Base-by-base conservation (phyloP, 2,113 vertebrate genomes). In the Crocuta crocuta region DNA sequence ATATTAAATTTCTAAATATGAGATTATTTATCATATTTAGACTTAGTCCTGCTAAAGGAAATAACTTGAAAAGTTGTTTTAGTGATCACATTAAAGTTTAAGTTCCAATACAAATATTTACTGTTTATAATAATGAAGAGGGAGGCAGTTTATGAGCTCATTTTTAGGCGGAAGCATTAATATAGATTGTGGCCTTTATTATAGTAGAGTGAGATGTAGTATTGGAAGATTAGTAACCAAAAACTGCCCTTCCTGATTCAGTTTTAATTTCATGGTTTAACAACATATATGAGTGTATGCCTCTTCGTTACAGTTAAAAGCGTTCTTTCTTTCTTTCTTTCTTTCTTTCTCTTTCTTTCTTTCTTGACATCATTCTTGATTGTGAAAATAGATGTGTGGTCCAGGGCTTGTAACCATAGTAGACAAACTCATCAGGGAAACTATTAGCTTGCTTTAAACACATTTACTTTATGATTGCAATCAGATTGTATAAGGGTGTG, bases 371-470 rank as follows among this genome's bases (percentile, higher is more conserved):
- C 84, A 45, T 94, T 89, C 31, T 82, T 90, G 79, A 33, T 78
- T 71, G 15, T 66, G 85, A 82, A 86, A 76, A 79, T 92, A 61
- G 9, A 61, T 93, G 26, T 58, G 19, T 17, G 68, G 19, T 94
- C 68, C 61, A 43, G 70, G 33, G 17, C 31, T 53, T 92, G 19
- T 85, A 79, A 91, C 94, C 48, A 33, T 76, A 65, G 63, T 39
- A 68, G 71, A 55, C 33, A 84, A 23, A 76, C 26, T 91, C 68
- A 76, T 84, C 12, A 73, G 83, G 43, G 80, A 86, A 91, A 86
- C 31, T 53, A 2, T 61, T 81, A 24, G 35, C 73, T 74, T 96
- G 23, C 43, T 91, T 91, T 96, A 93, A 94, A 73, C 35, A 81
- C 26, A n/a, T 76, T 91, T 74, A 9, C 7, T 21, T 81, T 70